Conservation (phyloP, 2,888 invertebrate genomes). For the Diplolepis rosae region DNA sequence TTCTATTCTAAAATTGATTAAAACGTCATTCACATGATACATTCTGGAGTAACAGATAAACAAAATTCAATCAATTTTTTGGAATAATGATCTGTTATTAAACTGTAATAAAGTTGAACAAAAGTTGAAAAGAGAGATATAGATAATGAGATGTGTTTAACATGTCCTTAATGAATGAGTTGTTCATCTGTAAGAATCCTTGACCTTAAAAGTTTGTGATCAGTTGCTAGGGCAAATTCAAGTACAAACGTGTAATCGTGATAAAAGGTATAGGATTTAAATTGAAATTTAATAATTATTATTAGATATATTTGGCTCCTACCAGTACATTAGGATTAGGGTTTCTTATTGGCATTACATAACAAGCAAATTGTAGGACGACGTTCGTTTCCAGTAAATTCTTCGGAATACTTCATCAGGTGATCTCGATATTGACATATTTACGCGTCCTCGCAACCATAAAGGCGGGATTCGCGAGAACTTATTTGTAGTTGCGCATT, state of each 20-base stretch:
- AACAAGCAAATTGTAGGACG: conserved; percentile 49
- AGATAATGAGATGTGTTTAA: too few relatives aligned
- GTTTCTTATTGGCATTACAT: conserved; percentile 71
- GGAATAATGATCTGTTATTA: too few relatives aligned
- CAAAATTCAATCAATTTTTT: too few relatives aligned
- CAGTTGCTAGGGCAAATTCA: not conserved
- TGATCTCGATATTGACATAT: not conserved
- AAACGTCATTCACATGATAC: not conserved
- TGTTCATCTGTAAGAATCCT: not conserved
- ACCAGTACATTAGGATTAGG: conserved; percentile 59
- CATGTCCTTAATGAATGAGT: too few relatives aligned
- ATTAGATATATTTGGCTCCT: conserved; percentile 25
- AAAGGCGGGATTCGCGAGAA: not conserved
- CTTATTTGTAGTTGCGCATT: not conserved
- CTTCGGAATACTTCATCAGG: not conserved
- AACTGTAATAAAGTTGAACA: too few relatives aligned
- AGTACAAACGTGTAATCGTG: not conserved
- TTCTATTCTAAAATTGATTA: conserved; percentile 56
- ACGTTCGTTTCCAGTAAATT: not conserved
- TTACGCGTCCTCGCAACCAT: not conserved
- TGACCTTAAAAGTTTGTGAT: not conserved
- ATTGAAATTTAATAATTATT: not conserved
- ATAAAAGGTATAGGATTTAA: not conserved
- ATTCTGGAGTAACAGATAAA: too few relatives aligned
- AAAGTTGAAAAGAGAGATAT: too few relatives aligned